Evolutionary conservation across 2,888 invertebrate genomes (phyloP).

Genomic region (Caenorhabditis macrosperma): DNA sequence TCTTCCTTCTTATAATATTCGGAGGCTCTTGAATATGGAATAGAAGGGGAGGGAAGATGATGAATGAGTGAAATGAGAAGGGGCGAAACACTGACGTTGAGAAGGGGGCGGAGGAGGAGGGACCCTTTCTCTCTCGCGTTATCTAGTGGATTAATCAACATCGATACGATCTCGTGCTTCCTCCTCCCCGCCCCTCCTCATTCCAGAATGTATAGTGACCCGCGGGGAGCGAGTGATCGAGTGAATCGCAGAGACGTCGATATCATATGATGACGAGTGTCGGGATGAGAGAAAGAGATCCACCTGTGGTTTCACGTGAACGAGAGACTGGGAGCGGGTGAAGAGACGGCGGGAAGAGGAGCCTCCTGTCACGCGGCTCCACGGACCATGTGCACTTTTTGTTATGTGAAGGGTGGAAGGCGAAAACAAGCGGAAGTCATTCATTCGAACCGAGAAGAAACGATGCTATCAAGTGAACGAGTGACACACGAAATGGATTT

Average conservation of each 20-base stretch:
- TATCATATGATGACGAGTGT: constrained; percentile 44
- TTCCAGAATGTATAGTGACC: constrained; percentile 50
- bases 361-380: constrained; percentile 7
- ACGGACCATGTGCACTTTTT: constrained; percentile 50
- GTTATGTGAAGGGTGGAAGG: constrained; percentile 9
- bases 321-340: constrained; percentile 16
- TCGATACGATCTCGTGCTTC: constrained; percentile 56
- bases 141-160: constrained; percentile 53
- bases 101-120: not conserved
- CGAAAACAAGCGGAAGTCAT: not conserved
- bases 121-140: constrained; percentile 8
- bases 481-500: not conserved
- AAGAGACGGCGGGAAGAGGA: constrained; percentile 15
- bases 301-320: constrained; percentile 46
- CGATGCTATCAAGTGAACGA: not conserved
- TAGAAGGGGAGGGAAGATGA: not conserved
- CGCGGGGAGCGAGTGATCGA: not conserved
- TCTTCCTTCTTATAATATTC: not conserved
- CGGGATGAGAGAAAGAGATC: constrained; percentile 8
- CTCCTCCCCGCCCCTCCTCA: constrained; percentile 4
- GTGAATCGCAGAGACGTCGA: not conserved
- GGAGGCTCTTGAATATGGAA: not conserved
- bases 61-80: constrained; percentile 1
- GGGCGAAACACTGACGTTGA: not conserved
- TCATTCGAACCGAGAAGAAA: constrained; percentile 33